These are phyloP conservation scores for Mustelus asterias DNA, from an alignment of 2,113 vertebrate genomes.

Conservation along the genomic window DNA sequence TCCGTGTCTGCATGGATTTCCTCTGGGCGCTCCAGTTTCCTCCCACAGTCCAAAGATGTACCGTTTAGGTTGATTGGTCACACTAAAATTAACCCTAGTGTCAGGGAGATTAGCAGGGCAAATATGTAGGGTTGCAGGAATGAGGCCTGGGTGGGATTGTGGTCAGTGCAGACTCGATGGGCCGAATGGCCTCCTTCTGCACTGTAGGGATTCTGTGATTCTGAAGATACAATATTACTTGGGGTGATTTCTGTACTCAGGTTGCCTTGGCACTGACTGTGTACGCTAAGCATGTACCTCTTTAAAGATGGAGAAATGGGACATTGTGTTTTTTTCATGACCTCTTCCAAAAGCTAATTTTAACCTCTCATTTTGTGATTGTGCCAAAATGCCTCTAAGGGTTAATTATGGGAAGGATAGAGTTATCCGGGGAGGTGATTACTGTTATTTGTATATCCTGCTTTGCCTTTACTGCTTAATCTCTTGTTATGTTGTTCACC, in stretches of 20 bases:
- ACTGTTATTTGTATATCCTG: background rate
- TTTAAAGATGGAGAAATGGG: background rate
- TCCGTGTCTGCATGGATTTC: too few species aligned
- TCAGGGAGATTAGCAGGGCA: too few species aligned
- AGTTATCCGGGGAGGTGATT: background rate
- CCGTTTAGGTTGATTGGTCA: too few species aligned
- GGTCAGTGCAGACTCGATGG: too few species aligned
- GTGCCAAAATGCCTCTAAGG: background rate
- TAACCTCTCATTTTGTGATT: background rate
- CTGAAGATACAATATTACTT: conserved; percentile 52
- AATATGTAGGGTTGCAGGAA: too few species aligned
- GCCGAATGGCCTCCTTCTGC: too few species aligned
- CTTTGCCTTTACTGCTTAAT: background rate
- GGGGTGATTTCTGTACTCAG: conserved; percentile 85
- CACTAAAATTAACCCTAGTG: too few species aligned
- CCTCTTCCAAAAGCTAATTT: background rate
- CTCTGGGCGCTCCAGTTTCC: too few species aligned
- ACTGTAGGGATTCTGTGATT: too few species aligned
- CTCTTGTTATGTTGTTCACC: background rate
- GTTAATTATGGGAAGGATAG: background rate
- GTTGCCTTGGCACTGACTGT: conserved; percentile 62
- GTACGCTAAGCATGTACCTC: background rate
- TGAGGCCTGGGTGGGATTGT: too few species aligned
- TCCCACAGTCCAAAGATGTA: too few species aligned
- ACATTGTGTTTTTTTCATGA: background rate